Evolutionary conservation across 2,888 invertebrate genomes (phyloP).

Genomic region (Chironomus tentans): DNA sequence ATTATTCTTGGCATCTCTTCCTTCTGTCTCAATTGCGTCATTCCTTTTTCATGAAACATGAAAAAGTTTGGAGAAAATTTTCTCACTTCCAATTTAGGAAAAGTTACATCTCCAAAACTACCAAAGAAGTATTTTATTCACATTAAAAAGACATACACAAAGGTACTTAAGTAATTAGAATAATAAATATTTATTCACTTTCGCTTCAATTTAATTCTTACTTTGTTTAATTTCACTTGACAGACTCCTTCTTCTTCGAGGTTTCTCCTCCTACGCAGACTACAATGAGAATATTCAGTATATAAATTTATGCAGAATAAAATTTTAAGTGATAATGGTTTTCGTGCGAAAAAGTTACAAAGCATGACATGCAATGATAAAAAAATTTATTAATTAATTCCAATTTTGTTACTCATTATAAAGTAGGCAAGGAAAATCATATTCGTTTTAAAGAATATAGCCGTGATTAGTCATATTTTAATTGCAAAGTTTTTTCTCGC

Average conservation of each 20-base stretch:
- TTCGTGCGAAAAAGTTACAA: neutral
- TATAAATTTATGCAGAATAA: neutral
- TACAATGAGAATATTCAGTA: neutral
- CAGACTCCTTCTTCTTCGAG: neutral
- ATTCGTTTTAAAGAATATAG: neutral
- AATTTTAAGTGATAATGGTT: neutral
- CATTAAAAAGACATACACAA: constrained; percentile 4
- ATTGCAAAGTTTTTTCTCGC: neutral
- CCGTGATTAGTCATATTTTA: neutral
- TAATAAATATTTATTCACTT: constrained; percentile 25
- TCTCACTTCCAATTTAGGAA: too few relatives aligned
- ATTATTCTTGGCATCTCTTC: too few relatives aligned
- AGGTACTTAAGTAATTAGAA: constrained; percentile 25
- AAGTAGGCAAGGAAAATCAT: neutral
- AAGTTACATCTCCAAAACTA: neutral
- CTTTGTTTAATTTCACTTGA: neutral
- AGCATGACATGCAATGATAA: neutral
- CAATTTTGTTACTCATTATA: neutral
- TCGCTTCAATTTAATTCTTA: neutral
- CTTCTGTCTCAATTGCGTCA: too few relatives aligned
- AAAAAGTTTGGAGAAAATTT: too few relatives aligned
- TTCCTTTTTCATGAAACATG: too few relatives aligned
- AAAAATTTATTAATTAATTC: neutral
- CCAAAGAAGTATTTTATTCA: neutral
- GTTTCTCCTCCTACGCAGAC: too few relatives aligned